These are phyloP conservation scores for Hoplias malabaricus DNA, from an alignment of 2,113 vertebrate genomes.

Conservation along the genomic window DNA sequence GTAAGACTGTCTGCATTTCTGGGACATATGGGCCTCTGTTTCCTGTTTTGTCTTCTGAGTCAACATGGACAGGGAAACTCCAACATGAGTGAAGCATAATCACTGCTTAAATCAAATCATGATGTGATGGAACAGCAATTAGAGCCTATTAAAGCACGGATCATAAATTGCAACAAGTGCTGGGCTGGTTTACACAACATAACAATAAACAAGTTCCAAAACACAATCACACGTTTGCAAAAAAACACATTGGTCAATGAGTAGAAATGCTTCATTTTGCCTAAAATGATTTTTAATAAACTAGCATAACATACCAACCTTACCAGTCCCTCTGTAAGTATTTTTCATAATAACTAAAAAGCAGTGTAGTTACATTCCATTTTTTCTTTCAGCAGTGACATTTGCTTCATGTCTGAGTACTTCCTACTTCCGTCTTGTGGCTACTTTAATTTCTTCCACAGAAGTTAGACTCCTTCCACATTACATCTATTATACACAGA, in stretches of 20 bases:
- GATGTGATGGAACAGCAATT: conserved; percentile 6
- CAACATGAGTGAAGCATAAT: conserved; percentile 6
- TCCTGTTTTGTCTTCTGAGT: background rate
- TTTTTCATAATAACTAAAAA: background rate
- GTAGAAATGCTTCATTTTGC: too few species aligned
- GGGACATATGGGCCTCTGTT: background rate
- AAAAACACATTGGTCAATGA: background rate
- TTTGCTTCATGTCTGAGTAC: conserved; percentile 13
- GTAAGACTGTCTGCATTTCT: background rate
- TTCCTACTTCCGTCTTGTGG: background rate
- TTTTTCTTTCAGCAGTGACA: conserved; percentile 2
- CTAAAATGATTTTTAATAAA: too few species aligned
- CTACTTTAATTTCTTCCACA: background rate
- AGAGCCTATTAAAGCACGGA: background rate
- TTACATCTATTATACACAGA: background rate
- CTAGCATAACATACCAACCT: too few species aligned
- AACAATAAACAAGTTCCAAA: background rate
- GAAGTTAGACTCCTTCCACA: background rate
- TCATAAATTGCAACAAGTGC: background rate
- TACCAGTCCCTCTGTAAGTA: background rate
- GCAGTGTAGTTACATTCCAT: background rate
- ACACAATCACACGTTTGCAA: background rate
- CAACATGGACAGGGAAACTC: background rate
- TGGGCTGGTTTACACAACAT: background rate
- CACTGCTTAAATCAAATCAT: conserved; percentile 23